Conservation (phyloP, 2,888 invertebrate species). For the Caenorhabditis sulstoni region DNA sequence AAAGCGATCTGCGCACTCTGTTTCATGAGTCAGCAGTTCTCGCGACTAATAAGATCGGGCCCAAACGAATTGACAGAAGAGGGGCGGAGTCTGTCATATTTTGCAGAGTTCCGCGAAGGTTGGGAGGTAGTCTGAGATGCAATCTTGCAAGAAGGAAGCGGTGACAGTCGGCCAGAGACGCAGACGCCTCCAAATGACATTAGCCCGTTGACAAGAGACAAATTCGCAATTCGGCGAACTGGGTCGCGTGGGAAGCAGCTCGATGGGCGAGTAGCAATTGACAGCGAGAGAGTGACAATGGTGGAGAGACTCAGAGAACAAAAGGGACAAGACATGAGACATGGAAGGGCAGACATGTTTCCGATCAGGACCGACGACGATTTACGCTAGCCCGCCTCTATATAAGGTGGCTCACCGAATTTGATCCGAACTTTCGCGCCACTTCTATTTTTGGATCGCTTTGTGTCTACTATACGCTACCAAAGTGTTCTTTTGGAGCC, state of each 20-base stretch:
- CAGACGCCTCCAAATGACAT: conserved; percentile 49
- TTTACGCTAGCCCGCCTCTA: conserved; percentile 10
- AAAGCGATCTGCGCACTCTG: conserved; percentile 10
- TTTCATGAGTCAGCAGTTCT: conserved; percentile 38
- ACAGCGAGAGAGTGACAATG: conserved; percentile 49
- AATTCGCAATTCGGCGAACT: conserved; percentile 39
- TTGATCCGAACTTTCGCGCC: conserved; percentile 35
- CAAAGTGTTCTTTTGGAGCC: not conserved
- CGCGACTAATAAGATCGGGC: conserved; percentile 28
- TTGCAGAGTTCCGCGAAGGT: conserved; percentile 41
- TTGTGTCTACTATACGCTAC: not conserved
- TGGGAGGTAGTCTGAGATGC: conserved; percentile 29
- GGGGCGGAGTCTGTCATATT: conserved; percentile 39
- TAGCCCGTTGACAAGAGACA: conserved; percentile 24
- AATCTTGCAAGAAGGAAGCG: conserved; percentile 13
- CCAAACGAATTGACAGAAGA: conserved; percentile 36
- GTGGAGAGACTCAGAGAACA: conserved; percentile 37
- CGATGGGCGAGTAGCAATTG: conserved; percentile 49
- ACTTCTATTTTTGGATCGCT: not conserved
- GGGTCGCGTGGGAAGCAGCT: conserved; percentile 25
- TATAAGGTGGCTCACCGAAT: conserved; percentile 45
- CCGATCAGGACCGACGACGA: conserved; percentile 28
- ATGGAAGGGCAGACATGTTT: conserved; percentile 30
- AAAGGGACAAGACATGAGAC: conserved; percentile 7
- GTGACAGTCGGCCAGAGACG: conserved; percentile 37